Base-by-base conservation (phyloP, 2,888 invertebrate species). In the Apantesis nais region DNA sequence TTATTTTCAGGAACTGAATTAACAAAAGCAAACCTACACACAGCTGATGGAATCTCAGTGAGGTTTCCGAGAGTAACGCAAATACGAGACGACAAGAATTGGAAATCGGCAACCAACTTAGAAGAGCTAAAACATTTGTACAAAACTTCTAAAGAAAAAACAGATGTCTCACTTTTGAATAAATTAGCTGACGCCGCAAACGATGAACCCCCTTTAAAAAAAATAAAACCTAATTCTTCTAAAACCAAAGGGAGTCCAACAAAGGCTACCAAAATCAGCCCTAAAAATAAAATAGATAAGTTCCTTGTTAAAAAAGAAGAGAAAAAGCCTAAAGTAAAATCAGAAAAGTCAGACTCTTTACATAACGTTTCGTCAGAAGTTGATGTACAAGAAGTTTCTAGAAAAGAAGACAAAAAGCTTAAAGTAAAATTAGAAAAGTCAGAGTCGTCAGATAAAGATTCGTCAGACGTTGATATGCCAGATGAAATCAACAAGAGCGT, bases 21-120 rank as follows among this genome's bases (percentile, higher is more conserved):
- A 78, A 97, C 97, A 3, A 96, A 97, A 88, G 97, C 97, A 4
- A 97, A 97, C 71, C 96, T 97, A 11, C 99, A 99, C 87, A 99
- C 99, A 2, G 99, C 99, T 0, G 97, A 97, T 83, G 98, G 99
- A 2, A 99, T 99, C 83, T 99, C 99, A 5, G 98, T 99, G 63
- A 95, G 99, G 68, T 99, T 99, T 93, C 99, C 99, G 0, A 96
- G 99, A 79, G 98, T 99, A 0, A 97, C 97, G 0, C 96, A 96
- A 79, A 96, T 98, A 75, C 95, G 99, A 69, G 93, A 96, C 68
- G 99, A 99, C 88, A 99, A 99, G 91, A 94, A 96, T 73, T 98
- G 98, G 97, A 91, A 97, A 80, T 96, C 97, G 0, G 98, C 99
- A 0, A 99, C 99, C 0, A 97, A 96, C 84, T 92, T 99, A 67